phyloP scores from a whole-genome alignment of 1,140 invertebrate genomes.

The Saccostrea echinata region DNA sequence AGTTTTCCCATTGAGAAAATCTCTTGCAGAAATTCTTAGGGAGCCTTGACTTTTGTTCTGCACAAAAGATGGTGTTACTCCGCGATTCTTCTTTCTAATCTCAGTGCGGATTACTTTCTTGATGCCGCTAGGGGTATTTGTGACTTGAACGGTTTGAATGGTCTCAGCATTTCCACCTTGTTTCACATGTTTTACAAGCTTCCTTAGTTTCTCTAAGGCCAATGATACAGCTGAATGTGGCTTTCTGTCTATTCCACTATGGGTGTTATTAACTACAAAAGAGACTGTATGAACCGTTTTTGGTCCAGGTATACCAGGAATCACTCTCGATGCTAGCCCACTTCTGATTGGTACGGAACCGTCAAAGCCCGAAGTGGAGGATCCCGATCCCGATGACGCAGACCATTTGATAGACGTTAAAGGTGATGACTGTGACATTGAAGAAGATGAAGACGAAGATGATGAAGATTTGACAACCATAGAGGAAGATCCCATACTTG shows the following conservation, averaged over 20 bases:
- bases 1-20: background rate
- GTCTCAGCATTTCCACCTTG: slow-evolving; percentile 11
- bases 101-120: background rate
- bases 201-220: background rate
- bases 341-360: background rate
- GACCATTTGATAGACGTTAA: slow-evolving; percentile 1
- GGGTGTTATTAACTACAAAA: slow-evolving; percentile 18
- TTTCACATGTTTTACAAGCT: slow-evolving; percentile 6
- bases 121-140: slow-evolving; percentile 11
- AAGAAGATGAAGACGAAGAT: background rate
- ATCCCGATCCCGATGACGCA: background rate
- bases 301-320: background rate
- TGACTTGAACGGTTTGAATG: slow-evolving; percentile 15
- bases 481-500: background rate
- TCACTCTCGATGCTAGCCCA: background rate
- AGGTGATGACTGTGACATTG: background rate
- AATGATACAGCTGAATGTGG: background rate
- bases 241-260: slow-evolving; percentile 1
- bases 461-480: background rate
- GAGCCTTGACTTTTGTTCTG: background rate
- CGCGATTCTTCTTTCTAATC: background rate
- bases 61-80: background rate
- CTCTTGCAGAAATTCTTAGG: background rate
- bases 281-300: background rate
- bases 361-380: background rate